A percentile compares a stretch with the other conserved stretches of the same genome.
phyloP scores from a whole-genome alignment of 2,797 vertebrate genomes.

The Eulemur albifrons region DNA sequence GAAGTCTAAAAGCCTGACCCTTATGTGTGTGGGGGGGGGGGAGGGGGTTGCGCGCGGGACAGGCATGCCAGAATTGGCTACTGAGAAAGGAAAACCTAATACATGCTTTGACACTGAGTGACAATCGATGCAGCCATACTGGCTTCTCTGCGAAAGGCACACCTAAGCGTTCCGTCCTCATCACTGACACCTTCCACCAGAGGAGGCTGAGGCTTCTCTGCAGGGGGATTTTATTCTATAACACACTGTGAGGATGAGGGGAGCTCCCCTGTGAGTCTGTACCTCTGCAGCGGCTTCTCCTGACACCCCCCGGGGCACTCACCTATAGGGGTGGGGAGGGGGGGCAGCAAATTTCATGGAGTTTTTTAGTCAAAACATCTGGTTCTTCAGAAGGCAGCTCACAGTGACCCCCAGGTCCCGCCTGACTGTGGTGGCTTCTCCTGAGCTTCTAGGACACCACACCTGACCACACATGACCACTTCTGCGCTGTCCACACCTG shows the following conservation, averaged over 20 bases:
- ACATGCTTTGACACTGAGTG: not conserved
- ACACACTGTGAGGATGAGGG: too few species aligned
- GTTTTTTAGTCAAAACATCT: not conserved
- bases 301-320: too few species aligned
- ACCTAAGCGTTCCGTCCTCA: accelerated
- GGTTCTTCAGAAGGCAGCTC: not conserved
- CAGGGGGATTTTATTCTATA: too few species aligned
- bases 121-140: accelerated
- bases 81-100: accelerated
- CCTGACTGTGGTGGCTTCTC: not conserved
- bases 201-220: not conserved
- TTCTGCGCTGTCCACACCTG: not conserved
- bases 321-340: accelerated
- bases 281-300: not conserved
- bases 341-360: not conserved
- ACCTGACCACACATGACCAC: too few species aligned
- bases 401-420: accelerated
- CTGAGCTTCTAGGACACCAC: not conserved
- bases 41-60: accelerated
- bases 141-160: not conserved
- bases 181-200: accelerated
- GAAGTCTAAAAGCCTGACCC: not conserved
- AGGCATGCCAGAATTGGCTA: accelerated
- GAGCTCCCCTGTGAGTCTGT: too few species aligned
- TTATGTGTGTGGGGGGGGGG: accelerated